Conservation (phyloP, 2,888 invertebrate genomes). For the Drosophila eohydei region DNA sequence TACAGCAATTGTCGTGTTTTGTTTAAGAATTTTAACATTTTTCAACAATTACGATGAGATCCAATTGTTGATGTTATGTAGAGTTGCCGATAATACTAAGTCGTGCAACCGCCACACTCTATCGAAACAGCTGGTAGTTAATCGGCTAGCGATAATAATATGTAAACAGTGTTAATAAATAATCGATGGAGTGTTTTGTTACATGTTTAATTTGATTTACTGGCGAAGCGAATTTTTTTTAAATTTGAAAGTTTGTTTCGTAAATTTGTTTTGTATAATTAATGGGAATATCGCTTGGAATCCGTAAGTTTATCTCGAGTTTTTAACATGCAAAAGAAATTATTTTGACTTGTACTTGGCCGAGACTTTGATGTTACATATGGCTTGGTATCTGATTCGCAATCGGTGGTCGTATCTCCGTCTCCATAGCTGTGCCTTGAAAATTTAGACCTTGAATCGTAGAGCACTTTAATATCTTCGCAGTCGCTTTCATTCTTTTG, state of each 20-base stretch:
- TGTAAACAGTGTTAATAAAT: neutral
- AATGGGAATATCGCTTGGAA: neutral
- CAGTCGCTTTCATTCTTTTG: neutral
- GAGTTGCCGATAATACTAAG: constrained; percentile 25
- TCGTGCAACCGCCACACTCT: neutral
- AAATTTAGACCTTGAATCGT: constrained; percentile 60
- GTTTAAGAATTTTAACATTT: constrained; percentile 80
- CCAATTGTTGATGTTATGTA: constrained; percentile 25
- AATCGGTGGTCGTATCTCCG: neutral
- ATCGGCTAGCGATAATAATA: neutral
- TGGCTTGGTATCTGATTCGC: neutral
- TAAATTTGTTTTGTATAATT: neutral
- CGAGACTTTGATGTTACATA: neutral
- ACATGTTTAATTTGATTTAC: constrained; percentile 18
- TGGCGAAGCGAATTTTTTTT: neutral
- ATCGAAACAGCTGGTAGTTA: neutral
- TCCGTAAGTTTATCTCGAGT: neutral
- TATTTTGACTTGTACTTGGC: constrained; percentile 19
- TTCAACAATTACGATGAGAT: constrained; percentile 27
- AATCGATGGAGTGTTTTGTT: neutral
- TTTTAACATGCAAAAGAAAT: constrained; percentile 34
- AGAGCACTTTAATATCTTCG: constrained; percentile 53
- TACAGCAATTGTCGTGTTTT: constrained; percentile 66
- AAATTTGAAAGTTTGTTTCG: constrained; percentile 7
- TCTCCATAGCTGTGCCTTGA: constrained; percentile 1